A percentile compares a stretch with the other conserved stretches of the same genome.
phyloP scores from a whole-genome alignment of 1,140 invertebrate species.

The Pachypsylla venusta region DNA sequence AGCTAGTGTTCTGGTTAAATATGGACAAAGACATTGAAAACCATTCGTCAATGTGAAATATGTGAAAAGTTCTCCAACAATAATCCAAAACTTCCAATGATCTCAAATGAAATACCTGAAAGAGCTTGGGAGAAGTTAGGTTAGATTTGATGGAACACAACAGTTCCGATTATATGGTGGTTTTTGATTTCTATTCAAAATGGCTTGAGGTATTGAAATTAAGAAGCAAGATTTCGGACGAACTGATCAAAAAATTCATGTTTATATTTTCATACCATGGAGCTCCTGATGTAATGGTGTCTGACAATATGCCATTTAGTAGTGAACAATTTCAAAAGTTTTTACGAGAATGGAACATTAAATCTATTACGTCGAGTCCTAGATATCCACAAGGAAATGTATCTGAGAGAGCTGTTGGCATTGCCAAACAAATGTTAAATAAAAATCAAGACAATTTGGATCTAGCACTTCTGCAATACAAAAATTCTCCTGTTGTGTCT shows the following conservation, averaged over 20 bases:
- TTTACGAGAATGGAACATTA: background rate
- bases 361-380: background rate
- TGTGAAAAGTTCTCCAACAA: slow-evolving; percentile 21
- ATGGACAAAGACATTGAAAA: background rate
- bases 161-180: slow-evolving; percentile 9
- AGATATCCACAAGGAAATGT: background rate
- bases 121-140: too few species aligned
- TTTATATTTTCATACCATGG: slow-evolving; percentile 15
- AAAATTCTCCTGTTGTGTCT: too few species aligned
- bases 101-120: slow-evolving; percentile 14
- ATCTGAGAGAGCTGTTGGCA: background rate
- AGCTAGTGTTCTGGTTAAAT: background rate
- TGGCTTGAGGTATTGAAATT: slow-evolving; percentile 16
- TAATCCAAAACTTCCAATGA: slow-evolving; percentile 13
- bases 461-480: too few species aligned
- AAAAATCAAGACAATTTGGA: too few species aligned
- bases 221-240: background rate
- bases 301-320: slow-evolving; percentile 10
- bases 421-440: background rate
- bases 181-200: slow-evolving; percentile 18
- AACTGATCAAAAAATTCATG: slow-evolving; percentile 14
- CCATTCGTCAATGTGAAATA: background rate
- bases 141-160: slow-evolving; percentile 21
- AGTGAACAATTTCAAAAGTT: slow-evolving; percentile 4
- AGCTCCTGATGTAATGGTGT: slow-evolving; percentile 6